These are phyloP conservation scores for Oscheius sp. DNA, from an alignment of 2,888 invertebrate genomes.

Conservation along the genomic window DNA sequence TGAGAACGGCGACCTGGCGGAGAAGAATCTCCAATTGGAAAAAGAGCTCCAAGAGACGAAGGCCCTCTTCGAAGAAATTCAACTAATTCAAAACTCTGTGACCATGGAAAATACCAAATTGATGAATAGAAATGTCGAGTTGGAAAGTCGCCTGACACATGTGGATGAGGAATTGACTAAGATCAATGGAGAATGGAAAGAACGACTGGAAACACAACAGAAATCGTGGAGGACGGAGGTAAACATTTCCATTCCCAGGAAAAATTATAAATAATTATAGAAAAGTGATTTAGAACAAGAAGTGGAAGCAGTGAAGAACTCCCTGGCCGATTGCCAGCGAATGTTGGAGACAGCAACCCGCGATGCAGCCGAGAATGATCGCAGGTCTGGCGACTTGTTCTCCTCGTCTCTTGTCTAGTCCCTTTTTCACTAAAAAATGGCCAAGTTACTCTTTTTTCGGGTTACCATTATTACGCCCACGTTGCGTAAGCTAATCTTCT, in stretches of 20 bases:
- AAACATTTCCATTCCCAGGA: background rate
- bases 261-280: constrained; percentile 36
- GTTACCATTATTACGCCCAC: constrained; percentile 22
- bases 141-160: constrained; percentile 54
- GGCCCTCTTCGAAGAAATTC: constrained; percentile 40
- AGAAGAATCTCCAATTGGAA: constrained; percentile 33
- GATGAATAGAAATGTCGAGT: constrained; percentile 44
- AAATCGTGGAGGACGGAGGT: constrained; percentile 51
- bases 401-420: constrained; percentile 29
- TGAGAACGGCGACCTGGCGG: constrained; percentile 35
- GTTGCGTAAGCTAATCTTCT: constrained; percentile 5
- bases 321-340: constrained; percentile 46
- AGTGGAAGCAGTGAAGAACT: constrained; percentile 47
- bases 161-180: constrained; percentile 54
- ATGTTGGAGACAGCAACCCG: constrained; percentile 55
- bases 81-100: background rate
- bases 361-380: constrained; percentile 58
- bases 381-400: constrained; percentile 54
- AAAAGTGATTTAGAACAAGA: constrained; percentile 49
- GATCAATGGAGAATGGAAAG: constrained; percentile 62
- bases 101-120: constrained; percentile 1
- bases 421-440: background rate
- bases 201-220: constrained; percentile 48
- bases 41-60: constrained; percentile 39
- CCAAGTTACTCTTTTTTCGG: constrained; percentile 19